Conservation (phyloP, 2,888 invertebrate species). For the Cryptophagus acutangulus region DNA sequence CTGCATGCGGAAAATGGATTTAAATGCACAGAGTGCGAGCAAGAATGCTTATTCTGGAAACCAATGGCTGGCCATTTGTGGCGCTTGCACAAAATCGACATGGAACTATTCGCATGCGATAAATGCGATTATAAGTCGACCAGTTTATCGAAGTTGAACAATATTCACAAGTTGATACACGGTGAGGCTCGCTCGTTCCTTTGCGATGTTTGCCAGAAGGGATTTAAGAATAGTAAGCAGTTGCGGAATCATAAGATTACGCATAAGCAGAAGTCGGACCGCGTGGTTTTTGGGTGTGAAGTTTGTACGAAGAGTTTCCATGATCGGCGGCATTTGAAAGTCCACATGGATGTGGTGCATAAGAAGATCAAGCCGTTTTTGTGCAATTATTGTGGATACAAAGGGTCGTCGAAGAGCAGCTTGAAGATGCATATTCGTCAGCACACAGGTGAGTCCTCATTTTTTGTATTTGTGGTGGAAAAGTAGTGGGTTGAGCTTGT, state of each 20-base stretch:
- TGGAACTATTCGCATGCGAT: constrained; percentile 74
- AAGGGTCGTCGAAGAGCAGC: constrained; percentile 60
- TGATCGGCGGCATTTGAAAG: constrained; percentile 51
- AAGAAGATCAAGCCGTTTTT: constrained; percentile 62
- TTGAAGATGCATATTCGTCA: constrained; percentile 63
- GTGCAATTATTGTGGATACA: constrained; percentile 65
- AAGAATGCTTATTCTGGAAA: constrained; percentile 56
- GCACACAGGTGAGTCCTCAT: constrained; percentile 71
- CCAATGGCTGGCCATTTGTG: constrained; percentile 74
- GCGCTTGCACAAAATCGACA: constrained; percentile 70
- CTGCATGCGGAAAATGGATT: constrained; percentile 53
- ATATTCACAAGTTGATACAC: constrained; percentile 73
- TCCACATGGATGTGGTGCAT: constrained; percentile 61
- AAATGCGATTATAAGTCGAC: constrained; percentile 70
- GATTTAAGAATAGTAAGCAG: constrained; percentile 76
- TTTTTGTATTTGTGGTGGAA: too few relatives aligned
- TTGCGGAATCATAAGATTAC: constrained; percentile 68
- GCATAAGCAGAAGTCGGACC: constrained; percentile 50
- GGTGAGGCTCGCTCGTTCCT: constrained; percentile 57
- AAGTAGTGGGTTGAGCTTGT: too few relatives aligned
- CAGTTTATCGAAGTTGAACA: constrained; percentile 64
- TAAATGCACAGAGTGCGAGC: constrained; percentile 65
- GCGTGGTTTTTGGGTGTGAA: constrained; percentile 48
- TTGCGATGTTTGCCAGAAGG: constrained; percentile 61
- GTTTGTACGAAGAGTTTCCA: constrained; percentile 58